These are phyloP conservation scores for Malthinus seriepunctatus DNA, from an alignment of 2,888 invertebrate genomes.

Conservation along the genomic window DNA sequence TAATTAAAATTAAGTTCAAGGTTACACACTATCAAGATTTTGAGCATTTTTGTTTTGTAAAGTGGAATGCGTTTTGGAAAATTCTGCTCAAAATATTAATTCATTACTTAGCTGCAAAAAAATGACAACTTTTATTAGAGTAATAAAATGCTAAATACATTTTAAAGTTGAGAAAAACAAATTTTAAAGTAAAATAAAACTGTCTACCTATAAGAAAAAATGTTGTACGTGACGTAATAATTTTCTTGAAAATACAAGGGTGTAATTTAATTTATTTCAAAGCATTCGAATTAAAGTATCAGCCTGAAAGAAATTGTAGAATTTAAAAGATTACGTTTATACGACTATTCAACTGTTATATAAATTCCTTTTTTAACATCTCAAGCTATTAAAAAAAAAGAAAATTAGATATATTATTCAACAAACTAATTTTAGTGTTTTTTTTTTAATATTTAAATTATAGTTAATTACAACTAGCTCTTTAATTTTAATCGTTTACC, in stretches of 20 bases:
- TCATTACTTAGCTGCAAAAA: too few relatives aligned
- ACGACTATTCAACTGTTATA: not conserved
- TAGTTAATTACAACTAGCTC: too few relatives aligned
- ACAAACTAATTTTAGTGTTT: not conserved
- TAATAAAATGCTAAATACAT: too few relatives aligned
- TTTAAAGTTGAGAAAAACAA: constrained; percentile 20
- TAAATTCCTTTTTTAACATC: constrained; percentile 3
- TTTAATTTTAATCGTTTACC: not conserved
- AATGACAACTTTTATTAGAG: too few relatives aligned
- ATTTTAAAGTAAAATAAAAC: constrained; percentile 32
- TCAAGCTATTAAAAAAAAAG: not conserved
- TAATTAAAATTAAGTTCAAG: too few relatives aligned
- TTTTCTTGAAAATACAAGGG: constrained; percentile 32
- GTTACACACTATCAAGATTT: too few relatives aligned
- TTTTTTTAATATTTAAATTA: not conserved
- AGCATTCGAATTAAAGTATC: constrained; percentile 39
- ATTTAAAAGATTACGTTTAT: constrained; percentile 14
- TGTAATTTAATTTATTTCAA: constrained; percentile 38
- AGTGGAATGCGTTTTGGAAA: too few relatives aligned
- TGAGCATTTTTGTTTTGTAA: too few relatives aligned
- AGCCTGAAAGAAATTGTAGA: constrained; percentile 30
- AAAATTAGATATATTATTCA: not conserved
- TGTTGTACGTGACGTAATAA: constrained; percentile 40
- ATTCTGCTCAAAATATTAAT: too few relatives aligned
- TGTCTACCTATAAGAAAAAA: constrained; percentile 29